Conservation (phyloP, 2,888 invertebrate species). For the Amphipoea lucens region DNA sequence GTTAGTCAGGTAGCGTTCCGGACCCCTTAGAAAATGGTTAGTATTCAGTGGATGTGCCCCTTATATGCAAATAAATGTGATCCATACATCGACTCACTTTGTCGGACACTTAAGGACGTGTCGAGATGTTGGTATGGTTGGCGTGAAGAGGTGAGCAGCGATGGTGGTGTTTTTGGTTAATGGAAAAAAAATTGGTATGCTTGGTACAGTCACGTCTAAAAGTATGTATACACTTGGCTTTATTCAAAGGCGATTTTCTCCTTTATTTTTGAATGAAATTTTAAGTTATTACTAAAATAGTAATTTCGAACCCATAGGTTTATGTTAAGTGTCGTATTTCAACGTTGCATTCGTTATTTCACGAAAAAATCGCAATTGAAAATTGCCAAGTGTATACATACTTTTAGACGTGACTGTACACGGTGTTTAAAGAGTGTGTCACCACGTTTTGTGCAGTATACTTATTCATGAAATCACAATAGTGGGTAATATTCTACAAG, state of each 20-base stretch:
- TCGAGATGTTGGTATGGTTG: slow-evolving; percentile 6
- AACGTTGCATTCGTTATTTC: no score
- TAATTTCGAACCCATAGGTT: no score
- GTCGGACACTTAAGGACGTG: slow-evolving; percentile 43
- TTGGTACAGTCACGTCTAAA: no score
- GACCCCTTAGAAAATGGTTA: slow-evolving; percentile 38
- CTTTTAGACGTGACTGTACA: no score
- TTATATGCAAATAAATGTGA: slow-evolving; percentile 58
- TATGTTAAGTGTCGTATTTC: no score
- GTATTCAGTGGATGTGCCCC: slow-evolving; percentile 39
- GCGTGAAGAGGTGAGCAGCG: not conserved
- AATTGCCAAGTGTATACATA: no score
- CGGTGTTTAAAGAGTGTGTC: not conserved
- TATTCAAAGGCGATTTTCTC: no score
- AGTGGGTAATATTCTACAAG: not conserved
- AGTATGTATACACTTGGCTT: no score
- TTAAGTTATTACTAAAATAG: no score
- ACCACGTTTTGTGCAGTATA: not conserved
- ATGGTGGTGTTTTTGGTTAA: not conserved
- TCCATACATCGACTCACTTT: slow-evolving; percentile 53
- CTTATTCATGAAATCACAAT: not conserved
- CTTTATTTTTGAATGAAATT: no score
- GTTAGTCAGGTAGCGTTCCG: slow-evolving; percentile 40
- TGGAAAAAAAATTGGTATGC: not conserved
- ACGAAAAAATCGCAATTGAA: no score